These are phyloP conservation scores for Lepus townsendii DNA, from an alignment of 2,797 vertebrate species.

Conservation along the genomic window DNA sequence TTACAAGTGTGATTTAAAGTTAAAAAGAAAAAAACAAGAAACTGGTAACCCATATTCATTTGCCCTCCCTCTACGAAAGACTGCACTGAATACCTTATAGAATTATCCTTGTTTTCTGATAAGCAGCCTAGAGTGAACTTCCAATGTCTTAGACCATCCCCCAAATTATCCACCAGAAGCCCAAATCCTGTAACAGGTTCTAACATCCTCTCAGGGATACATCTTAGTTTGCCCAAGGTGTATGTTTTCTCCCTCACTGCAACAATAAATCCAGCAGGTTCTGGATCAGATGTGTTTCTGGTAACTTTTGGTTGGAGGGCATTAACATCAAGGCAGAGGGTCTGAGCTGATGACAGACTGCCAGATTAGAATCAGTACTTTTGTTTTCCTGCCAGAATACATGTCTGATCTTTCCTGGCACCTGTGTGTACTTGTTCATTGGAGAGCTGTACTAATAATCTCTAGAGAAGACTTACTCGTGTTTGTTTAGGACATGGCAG, in stretches of 20 bases:
- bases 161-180: not conserved
- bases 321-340: not conserved
- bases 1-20: not conserved
- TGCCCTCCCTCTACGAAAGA: not conserved
- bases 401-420: not conserved
- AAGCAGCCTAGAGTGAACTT: constrained; percentile 3
- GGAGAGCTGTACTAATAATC: not conserved
- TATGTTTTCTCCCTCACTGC: not conserved
- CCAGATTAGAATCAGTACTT: not conserved
- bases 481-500: not conserved
- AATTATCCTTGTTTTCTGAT: constrained; percentile 26
- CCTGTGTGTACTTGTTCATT: not conserved
- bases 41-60: not conserved
- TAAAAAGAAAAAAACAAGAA: not conserved
- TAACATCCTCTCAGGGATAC: not conserved
- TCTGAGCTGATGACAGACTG: not conserved
- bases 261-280: not conserved
- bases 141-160: not conserved
- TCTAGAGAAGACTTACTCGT: not conserved
- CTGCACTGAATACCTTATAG: not conserved
- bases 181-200: not conserved
- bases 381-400: constrained; percentile 11
- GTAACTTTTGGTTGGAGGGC: not conserved
- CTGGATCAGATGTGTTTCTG: not conserved
- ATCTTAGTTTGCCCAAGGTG: not conserved